A percentile compares a stretch with the other conserved stretches of the same genome.
phyloP scores from a whole-genome alignment of 1,140 invertebrate genomes.

The Drosophila tani region DNA sequence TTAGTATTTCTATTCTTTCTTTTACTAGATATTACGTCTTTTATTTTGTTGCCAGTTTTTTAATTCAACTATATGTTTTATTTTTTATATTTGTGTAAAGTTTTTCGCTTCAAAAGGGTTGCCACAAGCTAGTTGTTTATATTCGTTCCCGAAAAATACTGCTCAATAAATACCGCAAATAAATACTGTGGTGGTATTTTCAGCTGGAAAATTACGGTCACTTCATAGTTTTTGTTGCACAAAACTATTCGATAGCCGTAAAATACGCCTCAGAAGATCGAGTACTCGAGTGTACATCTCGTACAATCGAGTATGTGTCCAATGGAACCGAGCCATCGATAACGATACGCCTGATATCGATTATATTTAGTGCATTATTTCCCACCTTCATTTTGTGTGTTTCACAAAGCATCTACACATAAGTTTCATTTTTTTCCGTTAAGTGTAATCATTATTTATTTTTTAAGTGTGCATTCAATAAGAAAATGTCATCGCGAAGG shows the following conservation, averaged over 20 bases:
- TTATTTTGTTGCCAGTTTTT: no score
- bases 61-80: not conserved
- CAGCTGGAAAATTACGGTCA: slow-evolving; percentile 1
- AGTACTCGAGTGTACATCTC: not conserved
- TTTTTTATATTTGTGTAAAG: not conserved
- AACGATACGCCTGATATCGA: not conserved
- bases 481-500: slow-evolving; percentile 82
- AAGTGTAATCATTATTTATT: slow-evolving; percentile 78
- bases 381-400: slow-evolving; percentile 16
- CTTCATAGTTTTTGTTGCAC: slow-evolving; percentile 70
- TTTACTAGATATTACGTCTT: no score
- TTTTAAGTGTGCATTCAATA: slow-evolving; percentile 80
- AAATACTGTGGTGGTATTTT: not conserved
- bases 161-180: not conserved
- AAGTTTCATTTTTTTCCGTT: slow-evolving; percentile 78
- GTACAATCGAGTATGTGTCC: not conserved
- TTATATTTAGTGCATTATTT: slow-evolving; percentile 5
- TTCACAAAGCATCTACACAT: slow-evolving; percentile 71
- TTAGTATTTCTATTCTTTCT: no score
- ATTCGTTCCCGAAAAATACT: not conserved
- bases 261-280: slow-evolving; percentile 17
- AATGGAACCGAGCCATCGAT: not conserved
- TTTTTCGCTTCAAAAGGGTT: no score
- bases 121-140: no score
- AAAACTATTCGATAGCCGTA: slow-evolving; percentile 56